These are phyloP conservation scores for Seira musarum DNA, from an alignment of 2,888 invertebrate species.

Conservation along the genomic window DNA sequence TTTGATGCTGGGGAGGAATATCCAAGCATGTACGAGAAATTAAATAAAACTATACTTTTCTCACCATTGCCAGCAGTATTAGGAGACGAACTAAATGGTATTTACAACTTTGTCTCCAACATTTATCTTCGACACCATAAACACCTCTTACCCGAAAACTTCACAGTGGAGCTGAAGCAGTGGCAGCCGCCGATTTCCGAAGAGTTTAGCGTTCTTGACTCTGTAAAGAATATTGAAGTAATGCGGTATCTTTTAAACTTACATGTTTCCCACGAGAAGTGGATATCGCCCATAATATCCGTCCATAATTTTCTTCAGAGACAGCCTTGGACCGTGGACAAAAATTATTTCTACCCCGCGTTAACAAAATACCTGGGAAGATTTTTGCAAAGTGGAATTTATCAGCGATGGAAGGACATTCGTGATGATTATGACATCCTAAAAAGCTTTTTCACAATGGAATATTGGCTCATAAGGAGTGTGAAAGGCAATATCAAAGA, in stretches of 20 bases:
- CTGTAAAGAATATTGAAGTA: slow-evolving; percentile 7
- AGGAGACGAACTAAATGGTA: slow-evolving; percentile 9
- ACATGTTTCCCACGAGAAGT: slow-evolving; percentile 29
- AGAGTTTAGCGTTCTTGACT: slow-evolving; percentile 22
- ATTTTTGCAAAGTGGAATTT: slow-evolving; percentile 36
- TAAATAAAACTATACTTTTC: background rate
- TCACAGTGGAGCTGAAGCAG: too few relatives aligned
- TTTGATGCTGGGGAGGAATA: slow-evolving; percentile 9
- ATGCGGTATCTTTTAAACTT: slow-evolving; percentile 24
- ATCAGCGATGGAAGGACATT: slow-evolving; percentile 30
- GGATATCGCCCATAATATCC: background rate
- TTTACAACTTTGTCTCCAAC: slow-evolving; percentile 12
- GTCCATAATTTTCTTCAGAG: slow-evolving; percentile 23
- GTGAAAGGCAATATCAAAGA: background rate
- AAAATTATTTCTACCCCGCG: slow-evolving; percentile 29
- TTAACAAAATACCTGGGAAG: slow-evolving; percentile 12
- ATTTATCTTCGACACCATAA: slow-evolving; percentile 14
- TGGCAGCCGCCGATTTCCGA: background rate
- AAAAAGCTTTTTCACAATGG: slow-evolving; percentile 20
- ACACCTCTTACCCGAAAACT: background rate
- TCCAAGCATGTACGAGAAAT: slow-evolving; percentile 21
- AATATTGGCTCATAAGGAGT: slow-evolving; percentile 3
- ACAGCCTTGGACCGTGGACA: slow-evolving; percentile 38
- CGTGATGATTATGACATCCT: slow-evolving; percentile 7
- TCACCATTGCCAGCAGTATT: background rate